phyloP scores from a whole-genome alignment of 1,140 invertebrate species.

The Parapsyche elsis region DNA sequence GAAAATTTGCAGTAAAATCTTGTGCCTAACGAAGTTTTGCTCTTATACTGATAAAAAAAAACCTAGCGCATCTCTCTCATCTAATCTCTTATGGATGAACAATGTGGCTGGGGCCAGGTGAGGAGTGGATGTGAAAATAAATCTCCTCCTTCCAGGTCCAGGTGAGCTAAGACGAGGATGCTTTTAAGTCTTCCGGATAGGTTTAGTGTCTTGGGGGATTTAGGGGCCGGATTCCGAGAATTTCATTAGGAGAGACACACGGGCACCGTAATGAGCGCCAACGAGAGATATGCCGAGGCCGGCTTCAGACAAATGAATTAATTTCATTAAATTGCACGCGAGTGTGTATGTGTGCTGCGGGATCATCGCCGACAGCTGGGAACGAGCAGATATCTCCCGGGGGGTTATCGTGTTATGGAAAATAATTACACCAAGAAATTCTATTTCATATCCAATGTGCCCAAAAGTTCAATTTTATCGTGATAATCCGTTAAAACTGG shows the following conservation, averaged over 20 bases:
- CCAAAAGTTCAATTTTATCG: not conserved
- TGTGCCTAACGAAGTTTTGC: not conserved
- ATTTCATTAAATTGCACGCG: conserved; percentile 21
- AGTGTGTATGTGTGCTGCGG: not conserved
- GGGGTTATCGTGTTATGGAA: not conserved
- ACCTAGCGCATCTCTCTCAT: not conserved
- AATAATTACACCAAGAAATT: not conserved
- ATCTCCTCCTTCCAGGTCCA: not conserved
- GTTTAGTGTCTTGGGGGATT: conserved; percentile 1
- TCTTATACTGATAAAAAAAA: not conserved
- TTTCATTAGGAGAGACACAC: conserved; percentile 28
- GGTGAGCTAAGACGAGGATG: conserved; percentile 7
- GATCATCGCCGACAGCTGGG: conserved; percentile 6
- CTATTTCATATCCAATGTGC: not conserved
- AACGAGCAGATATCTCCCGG: not conserved
- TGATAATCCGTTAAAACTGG: not conserved
- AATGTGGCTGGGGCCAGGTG: not conserved
- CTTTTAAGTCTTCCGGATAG: conserved; percentile 26
- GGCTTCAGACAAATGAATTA: conserved; percentile 32
- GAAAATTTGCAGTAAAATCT: not conserved
- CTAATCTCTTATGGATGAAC: conserved; percentile 14
- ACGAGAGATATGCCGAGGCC: conserved; percentile 17
- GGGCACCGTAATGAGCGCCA: conserved; percentile 26
- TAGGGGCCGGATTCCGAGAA: conserved; percentile 3
- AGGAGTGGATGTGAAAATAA: conserved; percentile 19